Evolutionary conservation across 2,797 vertebrate genomes (phyloP).

Genomic region (Arnoldichthys spilopterus): DNA sequence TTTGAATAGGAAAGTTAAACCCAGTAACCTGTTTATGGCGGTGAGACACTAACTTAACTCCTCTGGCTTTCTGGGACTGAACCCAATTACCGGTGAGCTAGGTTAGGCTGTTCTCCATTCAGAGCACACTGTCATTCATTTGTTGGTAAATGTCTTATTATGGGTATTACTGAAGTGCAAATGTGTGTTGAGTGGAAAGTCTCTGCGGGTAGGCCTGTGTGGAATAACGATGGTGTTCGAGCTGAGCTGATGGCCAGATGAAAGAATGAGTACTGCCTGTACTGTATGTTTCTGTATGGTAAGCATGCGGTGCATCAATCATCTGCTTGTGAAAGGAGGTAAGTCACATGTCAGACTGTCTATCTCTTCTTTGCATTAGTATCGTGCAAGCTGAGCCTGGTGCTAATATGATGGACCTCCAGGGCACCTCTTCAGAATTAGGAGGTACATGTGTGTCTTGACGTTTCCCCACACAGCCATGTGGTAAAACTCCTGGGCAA

Average conservation of each 20-base stretch:
- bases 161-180: slow-evolving; percentile 9
- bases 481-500: slow-evolving; percentile 16
- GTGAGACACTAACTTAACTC: background rate
- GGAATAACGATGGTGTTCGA: slow-evolving; percentile 9
- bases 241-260: slow-evolving; percentile 1
- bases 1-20: background rate
- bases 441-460: slow-evolving; percentile 5
- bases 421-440: slow-evolving; percentile 22
- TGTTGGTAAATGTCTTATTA: slow-evolving; percentile 28
- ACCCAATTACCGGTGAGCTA: slow-evolving; percentile 12
- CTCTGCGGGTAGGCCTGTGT: background rate
- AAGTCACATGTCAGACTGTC: background rate
- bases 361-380: background rate
- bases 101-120: slow-evolving; percentile 9
- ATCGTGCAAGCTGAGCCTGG: background rate
- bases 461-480: background rate
- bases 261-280: background rate
- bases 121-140: slow-evolving; percentile 9
- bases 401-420: slow-evolving; percentile 29
- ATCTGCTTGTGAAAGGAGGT: background rate
- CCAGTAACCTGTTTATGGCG: slow-evolving; percentile 2
- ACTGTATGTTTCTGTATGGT: slow-evolving; percentile 13
- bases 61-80: slow-evolving; percentile 16
- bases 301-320: background rate
- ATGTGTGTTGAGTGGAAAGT: slow-evolving; percentile 8